Evolutionary conservation across 35 echinoderm and acorn worm genomes (phyloP), one percentile per base, ranked within the genome.

Genomic region (Heliocidaris erythrogramma): DNA sequence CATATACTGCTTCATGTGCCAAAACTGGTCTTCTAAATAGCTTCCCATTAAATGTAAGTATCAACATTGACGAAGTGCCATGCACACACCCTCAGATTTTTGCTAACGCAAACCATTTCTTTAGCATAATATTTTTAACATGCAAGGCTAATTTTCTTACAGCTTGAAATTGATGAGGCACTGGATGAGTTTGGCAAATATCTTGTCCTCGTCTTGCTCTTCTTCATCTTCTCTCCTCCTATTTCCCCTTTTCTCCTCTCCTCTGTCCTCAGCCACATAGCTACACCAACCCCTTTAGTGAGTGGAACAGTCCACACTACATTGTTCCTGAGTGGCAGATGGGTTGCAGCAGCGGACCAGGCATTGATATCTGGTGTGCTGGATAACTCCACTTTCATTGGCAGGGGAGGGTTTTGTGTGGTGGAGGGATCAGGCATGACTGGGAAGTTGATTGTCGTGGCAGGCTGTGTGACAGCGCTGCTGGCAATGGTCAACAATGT

Each of bases 181-280:
- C 91, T 92, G 16, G 91, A 49, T 56, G 91, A 92, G 91, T 92
- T 13, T 7, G 91, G 49, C n/a, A 92, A 16, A 16, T 92, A 59
- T 92, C 91, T 92, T 59, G 91, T 52, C 30, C 91, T 49, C 24
- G 47, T 52, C 29, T 59, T 92, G 18, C 48, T 52, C n/a, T 48
- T 86, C 27, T 96, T 49, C 93, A 85, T 78, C 48, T 60, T 94
- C 84, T 88, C 49, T 49, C 95, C 91, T 7, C 30, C 31, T 24
- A 18, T 30, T 30, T 94, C 95, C 18, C 85, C 85, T 30, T 49
- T 88, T 85, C 88, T 94, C 95, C 47, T 93, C 48, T 97, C 98
- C 13, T 99, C 98, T 9, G 96, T 60, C 86, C 93, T 96, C 94
- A 97, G 42, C 98, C 98, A 99, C 88, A 97, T 78, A 7, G 96